These are phyloP conservation scores for Cenopis cana DNA, from an alignment of 2,888 invertebrate species.

Conservation along the genomic window DNA sequence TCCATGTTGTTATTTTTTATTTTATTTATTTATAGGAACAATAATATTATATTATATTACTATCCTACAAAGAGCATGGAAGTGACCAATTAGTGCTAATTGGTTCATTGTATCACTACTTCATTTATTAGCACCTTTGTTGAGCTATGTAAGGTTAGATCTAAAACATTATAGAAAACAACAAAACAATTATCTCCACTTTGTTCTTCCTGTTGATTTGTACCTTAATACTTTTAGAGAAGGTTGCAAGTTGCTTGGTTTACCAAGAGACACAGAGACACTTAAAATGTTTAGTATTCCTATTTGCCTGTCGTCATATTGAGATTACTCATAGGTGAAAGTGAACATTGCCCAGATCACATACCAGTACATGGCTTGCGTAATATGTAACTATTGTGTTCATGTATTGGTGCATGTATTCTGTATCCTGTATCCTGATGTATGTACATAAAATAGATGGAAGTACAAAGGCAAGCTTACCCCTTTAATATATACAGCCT, in stretches of 20 bases:
- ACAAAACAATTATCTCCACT: conserved; percentile 4
- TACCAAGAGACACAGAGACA: neutral
- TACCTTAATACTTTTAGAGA: neutral
- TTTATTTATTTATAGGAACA: too few relatives aligned
- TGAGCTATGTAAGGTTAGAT: neutral
- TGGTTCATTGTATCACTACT: neutral
- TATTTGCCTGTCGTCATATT: conserved; percentile 1
- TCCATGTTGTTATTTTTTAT: too few relatives aligned
- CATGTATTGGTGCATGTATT: conserved; percentile 10
- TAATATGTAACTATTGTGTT: conserved; percentile 15
- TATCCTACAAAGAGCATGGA: neutral
- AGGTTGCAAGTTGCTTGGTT: neutral
- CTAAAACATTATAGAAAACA: neutral
- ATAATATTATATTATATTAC: too few relatives aligned
- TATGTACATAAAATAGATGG: too few relatives aligned
- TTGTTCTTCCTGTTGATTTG: neutral
- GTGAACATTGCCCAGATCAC: conserved; percentile 9
- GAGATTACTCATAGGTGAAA: conserved; percentile 37
- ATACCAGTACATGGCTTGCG: conserved; percentile 9
- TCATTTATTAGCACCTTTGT: neutral
- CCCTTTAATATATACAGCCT: too few relatives aligned
- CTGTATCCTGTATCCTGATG: too few relatives aligned
- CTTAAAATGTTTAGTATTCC: neutral
- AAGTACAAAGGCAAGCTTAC: too few relatives aligned
- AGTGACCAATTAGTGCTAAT: neutral